Base-by-base conservation (phyloP, 2,888 invertebrate species). In the Cyclophora albipunctata region DNA sequence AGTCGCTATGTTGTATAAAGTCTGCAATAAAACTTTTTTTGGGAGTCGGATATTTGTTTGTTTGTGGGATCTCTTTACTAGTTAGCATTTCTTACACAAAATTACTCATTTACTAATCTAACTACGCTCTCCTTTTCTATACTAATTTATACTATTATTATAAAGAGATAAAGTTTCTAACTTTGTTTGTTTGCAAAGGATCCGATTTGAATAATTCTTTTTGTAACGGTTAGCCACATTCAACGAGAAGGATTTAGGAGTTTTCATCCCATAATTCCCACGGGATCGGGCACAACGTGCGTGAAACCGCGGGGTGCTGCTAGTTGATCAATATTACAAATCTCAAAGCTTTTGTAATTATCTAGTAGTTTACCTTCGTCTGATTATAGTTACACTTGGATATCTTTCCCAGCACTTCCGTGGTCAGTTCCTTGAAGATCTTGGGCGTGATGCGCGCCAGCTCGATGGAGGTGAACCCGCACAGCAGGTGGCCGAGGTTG, bases 391-490 rank as follows among this genome's bases (percentile, higher is more conserved):
- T 75, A 54, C 87, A 88, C 54, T 66, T 70, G 4, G 59, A 62
- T 2, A 81, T 59, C 66, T 79, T 86, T 40, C 61, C 72, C 3
- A 88, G 59, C 5, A 78, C 70, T 35, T 79, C 75, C 37, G 59
- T 55, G 48, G 66, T 76, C 5, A 88, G 60, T 42, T 81, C 77
- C 58, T 56, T 78, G 47, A 87, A 84, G 43, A 66, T 73, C 6
- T 37, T 45, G 2, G 87, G 84, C 1, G 71, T 46, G 59, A 88
- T 88, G 55, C 70, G 73, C 46, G 55, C 53, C 7, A 88, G 64
- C 45, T 84, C 84, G 3, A 58, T 57, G 6, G 75, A 54, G 1
- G 88, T 78, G 54, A 87, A 86, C n/a, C 83, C 85, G 62, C 87
- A 88, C 7, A 88, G 34, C 48, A 88, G 58, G 52, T 80, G 84